Evolutionary conservation across 2,797 vertebrate genomes (phyloP), one percentile per base, ranked within the genome.

Genomic region (Poeciliopsis infans): DNA sequence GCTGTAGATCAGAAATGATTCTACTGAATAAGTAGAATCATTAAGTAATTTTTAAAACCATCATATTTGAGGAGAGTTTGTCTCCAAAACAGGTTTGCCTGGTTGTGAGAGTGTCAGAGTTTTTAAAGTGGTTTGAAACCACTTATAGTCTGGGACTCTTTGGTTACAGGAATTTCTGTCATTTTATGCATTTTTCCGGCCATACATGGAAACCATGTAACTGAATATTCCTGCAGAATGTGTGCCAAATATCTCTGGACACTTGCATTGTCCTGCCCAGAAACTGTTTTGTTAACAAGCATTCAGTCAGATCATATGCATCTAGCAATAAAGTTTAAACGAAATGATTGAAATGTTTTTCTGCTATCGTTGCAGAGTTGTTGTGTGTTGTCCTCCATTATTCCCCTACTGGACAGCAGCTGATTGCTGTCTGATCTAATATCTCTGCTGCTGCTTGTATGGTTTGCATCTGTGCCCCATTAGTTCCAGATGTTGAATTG

Each of bases 181-280:
- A 31, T 72, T 72, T 51, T 51, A 39, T 25, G 47, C 13, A 25
- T 71, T 28, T 66, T 72, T 68, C 55, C 31, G 59, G 41, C 45
- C 53, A 59, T 8, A 45, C 49, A 47, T 61, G 33, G 64, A 61
- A 25, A 33, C n/a, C 45, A 39, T 66, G 23, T 39, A 45, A 47
- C 68, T 41, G 5, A 41, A 43, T 41, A 41, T 23, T 68, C 11
- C 61, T 39, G 12, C 18, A 39, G 61, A 20, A 23, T 12, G 33
- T 66, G 59, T 18, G 28, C 33, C 59, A 33, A 61, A 33, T 61
- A 61, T 79, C 49, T 33, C 36, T 81, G 72, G 77, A 66, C 31
- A 18, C 15, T 41, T 20, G 23, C 39, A 41, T 43, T 57, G 36
- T 74, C 36, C 28, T 47, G 47, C 66, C 25, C 28, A 68, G 36